Evolutionary conservation across 2,888 invertebrate species (phyloP).

Genomic region (Drosophila crucigera): DNA sequence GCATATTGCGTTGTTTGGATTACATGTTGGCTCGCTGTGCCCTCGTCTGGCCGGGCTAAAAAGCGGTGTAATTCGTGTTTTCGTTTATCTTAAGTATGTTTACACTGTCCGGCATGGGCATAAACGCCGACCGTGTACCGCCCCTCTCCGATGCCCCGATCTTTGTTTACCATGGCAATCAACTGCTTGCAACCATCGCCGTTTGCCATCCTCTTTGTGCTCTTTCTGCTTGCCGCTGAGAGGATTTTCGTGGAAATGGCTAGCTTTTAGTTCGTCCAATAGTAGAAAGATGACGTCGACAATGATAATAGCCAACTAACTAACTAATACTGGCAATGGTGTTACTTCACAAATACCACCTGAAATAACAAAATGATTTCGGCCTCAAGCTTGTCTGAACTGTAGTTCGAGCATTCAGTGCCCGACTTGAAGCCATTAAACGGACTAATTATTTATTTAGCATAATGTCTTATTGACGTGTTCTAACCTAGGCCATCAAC

Average conservation of each 20-base stretch:
- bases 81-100: conserved; percentile 77
- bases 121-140: conserved; percentile 28
- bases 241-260: conserved; percentile 68
- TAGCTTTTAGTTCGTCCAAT: conserved; percentile 61
- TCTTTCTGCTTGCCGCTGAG: conserved; percentile 27
- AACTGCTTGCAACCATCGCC: conserved; percentile 63
- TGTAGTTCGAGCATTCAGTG: not conserved
- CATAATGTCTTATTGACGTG: not conserved
- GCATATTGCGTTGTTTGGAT: conserved; percentile 67
- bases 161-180: conserved; percentile 56
- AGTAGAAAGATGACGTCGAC: conserved; percentile 26
- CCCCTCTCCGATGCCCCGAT: conserved; percentile 28
- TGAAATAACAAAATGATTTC: conserved; percentile 33
- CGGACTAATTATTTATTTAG: not conserved
- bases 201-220: conserved; percentile 39
- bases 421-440: not conserved
- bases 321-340: conserved; percentile 48
- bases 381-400: not conserved
- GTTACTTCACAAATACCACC: conserved; percentile 61
- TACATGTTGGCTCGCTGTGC: conserved; percentile 54
- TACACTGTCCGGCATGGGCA: conserved; percentile 63
- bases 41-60: conserved; percentile 57
- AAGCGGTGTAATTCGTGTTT: conserved; percentile 68
- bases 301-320: conserved; percentile 23
- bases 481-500: not conserved